Conservation (phyloP, 2,113 vertebrate genomes). For the Pelecanoides urinatrix region DNA sequence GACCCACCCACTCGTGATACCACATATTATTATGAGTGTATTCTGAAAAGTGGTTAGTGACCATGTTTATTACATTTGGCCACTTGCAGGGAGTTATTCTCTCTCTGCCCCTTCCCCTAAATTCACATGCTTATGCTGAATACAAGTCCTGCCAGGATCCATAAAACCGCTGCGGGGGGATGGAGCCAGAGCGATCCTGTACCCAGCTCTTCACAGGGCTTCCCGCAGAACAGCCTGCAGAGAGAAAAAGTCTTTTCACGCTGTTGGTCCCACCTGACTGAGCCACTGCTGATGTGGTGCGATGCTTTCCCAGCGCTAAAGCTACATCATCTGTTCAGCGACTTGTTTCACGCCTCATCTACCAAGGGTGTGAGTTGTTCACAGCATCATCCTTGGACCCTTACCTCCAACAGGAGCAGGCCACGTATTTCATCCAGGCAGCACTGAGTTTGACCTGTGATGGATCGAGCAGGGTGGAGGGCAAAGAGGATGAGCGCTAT, state of each 20-base stretch:
- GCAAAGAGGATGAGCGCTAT: rapidly evolving
- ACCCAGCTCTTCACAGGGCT: background rate
- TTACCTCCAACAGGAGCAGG: background rate
- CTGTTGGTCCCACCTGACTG: too few species aligned
- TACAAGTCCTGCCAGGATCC: background rate
- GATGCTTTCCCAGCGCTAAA: background rate
- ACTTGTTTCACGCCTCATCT: rapidly evolving
- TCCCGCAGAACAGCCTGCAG: background rate
- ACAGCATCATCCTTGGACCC: background rate
- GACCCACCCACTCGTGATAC: background rate
- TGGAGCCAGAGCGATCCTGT: background rate
- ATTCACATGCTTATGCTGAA: background rate
- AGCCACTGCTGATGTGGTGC: rapidly evolving
- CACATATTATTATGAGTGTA: background rate
- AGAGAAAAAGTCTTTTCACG: background rate
- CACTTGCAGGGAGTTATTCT: background rate
- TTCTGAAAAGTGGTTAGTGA: background rate
- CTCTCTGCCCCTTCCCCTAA: background rate
- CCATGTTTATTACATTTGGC: background rate
- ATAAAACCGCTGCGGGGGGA: background rate
- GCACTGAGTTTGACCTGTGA: background rate
- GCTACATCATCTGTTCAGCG: background rate
- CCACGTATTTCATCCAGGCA: background rate
- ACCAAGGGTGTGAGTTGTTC: background rate
- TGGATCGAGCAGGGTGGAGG: background rate